Evolutionary conservation across 1,140 invertebrate species (phyloP).

Genomic region (Drosophila pectinifera): DNA sequence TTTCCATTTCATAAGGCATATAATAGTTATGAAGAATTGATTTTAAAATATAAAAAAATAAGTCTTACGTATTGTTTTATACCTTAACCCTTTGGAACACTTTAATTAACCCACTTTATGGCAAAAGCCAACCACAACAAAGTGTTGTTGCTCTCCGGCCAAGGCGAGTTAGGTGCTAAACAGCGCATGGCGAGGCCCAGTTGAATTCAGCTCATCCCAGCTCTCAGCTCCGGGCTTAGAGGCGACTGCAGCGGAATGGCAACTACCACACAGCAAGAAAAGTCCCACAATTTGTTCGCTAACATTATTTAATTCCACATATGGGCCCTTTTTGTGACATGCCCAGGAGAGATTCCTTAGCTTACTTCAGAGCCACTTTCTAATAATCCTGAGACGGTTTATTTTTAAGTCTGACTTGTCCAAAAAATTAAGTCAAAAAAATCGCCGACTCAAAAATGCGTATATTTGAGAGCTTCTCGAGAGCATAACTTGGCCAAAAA

Average conservation of each 20-base stretch:
- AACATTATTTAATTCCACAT: no score
- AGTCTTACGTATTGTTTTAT: not conserved
- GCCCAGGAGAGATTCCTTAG: no score
- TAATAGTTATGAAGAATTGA: not conserved
- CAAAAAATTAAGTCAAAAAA: no score
- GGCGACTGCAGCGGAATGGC: conserved; percentile 10
- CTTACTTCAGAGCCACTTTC: no score
- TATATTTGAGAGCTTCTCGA: no score
- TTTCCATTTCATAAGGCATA: no score
- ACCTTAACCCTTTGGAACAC: conserved; percentile 9
- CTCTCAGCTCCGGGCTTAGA: conserved; percentile 19
- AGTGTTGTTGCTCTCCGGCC: conserved; percentile 57
- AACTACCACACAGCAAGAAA: conserved; percentile 1
- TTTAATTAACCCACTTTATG: conserved; percentile 17
- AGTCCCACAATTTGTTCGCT: not conserved
- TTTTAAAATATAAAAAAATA: no score
- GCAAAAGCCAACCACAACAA: conserved; percentile 39
- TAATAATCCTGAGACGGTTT: no score
- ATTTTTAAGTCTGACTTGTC: no score
- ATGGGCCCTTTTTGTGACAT: not conserved
- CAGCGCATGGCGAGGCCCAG: conserved; percentile 70
- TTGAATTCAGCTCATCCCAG: conserved; percentile 22
- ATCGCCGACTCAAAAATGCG: no score
- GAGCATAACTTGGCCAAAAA: no score
- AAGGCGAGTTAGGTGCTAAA: conserved; percentile 80